Base-by-base conservation (phyloP, 2,113 vertebrate genomes). In the Psittacula cyanocephala region DNA sequence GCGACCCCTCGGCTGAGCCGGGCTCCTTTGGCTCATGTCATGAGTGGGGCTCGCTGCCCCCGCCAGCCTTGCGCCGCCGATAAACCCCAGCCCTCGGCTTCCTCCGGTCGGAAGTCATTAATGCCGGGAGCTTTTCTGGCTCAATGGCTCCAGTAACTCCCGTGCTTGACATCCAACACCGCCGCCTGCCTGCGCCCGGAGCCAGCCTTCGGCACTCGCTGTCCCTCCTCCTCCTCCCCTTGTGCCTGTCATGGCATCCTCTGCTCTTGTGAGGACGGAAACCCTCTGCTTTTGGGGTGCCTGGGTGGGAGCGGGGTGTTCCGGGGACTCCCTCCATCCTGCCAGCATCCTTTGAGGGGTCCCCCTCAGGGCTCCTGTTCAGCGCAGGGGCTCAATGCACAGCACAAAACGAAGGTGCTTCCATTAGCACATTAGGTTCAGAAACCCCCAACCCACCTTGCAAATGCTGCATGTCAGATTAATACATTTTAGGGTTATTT, bases 51-150 rank as follows among this genome's bases (percentile, higher is more conserved):
- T 81, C 0, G 0, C 70, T 59, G 76, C 33, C 70, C 16, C 44
- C 1, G 3, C 76, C 0, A 90, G 82, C 93, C 75, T 85, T 7
- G 0, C 0, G 6, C 64, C 0, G 1, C 77, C 3, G 63, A 96
- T 97, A 97, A 97, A 96, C 83, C 72, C 85, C 17, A 0, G 83
- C 89, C 94, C 67, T 94, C 94, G 0, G 10, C 91, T 96, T 96
- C 95, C 83, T 81, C 84, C 63, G 9, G 11, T 95, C 93, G 93
- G 98, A 98, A 98, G 96, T 96, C 88, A 89, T 97, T 96, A 89
- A 93, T 24, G 43, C 86, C 9, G 25, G 91, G 50, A 95, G 86
- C 91, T 97, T 86, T 95, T 96, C 71, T 75, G 89, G 69, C 95
- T 96, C 87, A 96, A 88, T 84, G 85, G 81, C 57, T 94, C 89